Base-by-base conservation (phyloP, 92 coral and sea anemone species). In the Phymanthus crucifer region DNA sequence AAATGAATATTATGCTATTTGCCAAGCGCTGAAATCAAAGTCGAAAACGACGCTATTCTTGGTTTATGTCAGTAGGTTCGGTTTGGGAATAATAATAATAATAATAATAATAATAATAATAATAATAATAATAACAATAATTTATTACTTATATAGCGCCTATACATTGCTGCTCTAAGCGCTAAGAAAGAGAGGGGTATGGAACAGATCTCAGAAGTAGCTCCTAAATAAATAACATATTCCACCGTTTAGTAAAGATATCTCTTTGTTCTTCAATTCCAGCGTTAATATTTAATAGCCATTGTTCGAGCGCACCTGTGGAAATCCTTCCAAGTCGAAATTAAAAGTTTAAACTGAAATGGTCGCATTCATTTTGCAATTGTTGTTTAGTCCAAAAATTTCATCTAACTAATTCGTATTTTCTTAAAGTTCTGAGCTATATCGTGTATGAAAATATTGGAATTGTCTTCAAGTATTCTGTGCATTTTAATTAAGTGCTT, bases 221-320 rank as follows among this genome's bases (percentile, higher is more conserved):
- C 48, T 43, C 6, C 64, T 19, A 54, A 23, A 61, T 61, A 61
- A 61, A 61, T 27, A 61, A 61, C n/a, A 17, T 9, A 27, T 61
- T 27, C 1, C 14, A 18, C 27, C 13, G 32, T 61, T 61, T 61
- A 54, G 29, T 54, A 19, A 54, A 54, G 26, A 13, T 54, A 54
- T 54, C 48, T 43, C n/a, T 54, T 19, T 18, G 32, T 26, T 3
- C 11, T 61, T 2, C 8, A 61, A 61, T 26, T 27, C 17, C 1
- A 61, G 26, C 68, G 68, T 61, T 61, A n/a, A n/a, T 61, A 61
- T 61, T 8, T 26, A 61, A 61, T 61, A 61, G 34, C 34, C 68
- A 61, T 61, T 61, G 68, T 61, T 26, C 32, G 29, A 27, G 29
- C 32, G n/a, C 68, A 61, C 68, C 68, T 61, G 68, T 61, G 68